Evolutionary conservation across 2,113 vertebrate species (phyloP).

Genomic region (Erpornis zantholeuca): DNA sequence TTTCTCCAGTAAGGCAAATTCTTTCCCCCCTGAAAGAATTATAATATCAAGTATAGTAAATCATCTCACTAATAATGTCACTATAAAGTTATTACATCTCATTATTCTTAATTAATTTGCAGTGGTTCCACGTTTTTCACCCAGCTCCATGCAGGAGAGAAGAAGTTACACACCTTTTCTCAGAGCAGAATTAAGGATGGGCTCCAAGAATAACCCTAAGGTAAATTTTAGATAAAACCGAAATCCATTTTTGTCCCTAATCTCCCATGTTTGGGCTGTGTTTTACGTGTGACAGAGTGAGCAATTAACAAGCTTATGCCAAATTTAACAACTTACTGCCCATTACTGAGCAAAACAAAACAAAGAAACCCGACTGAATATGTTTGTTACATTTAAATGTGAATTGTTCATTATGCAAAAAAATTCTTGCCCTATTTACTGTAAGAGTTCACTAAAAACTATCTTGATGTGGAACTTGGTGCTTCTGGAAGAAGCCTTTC

Average conservation of each 20-base stretch:
- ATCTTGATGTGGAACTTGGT: background rate
- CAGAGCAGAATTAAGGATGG: background rate
- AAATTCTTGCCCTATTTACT: background rate
- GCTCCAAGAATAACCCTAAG: background rate
- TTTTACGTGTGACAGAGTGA: background rate
- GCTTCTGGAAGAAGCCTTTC: background rate
- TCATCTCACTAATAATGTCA: slow-evolving; percentile 26
- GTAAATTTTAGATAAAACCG: background rate
- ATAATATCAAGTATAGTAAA: slow-evolving; percentile 7
- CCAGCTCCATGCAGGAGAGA: background rate
- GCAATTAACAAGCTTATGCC: background rate
- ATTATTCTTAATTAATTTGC: background rate
- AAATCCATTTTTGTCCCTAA: background rate
- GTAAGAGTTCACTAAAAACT: background rate
- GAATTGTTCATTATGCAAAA: background rate
- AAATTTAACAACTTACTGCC: background rate
- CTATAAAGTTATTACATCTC: background rate
- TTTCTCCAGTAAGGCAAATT: slow-evolving; percentile 10
- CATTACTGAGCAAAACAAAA: background rate
- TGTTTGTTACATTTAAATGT: background rate
- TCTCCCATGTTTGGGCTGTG: background rate
- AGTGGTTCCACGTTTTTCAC: background rate
- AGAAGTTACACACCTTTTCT: background rate
- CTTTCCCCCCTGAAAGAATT: background rate
- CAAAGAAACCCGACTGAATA: background rate